Evolutionary conservation across 2,888 invertebrate genomes (phyloP), one percentile per base, ranked within the genome.

Genomic region (Rhorus exstirpatorius): DNA sequence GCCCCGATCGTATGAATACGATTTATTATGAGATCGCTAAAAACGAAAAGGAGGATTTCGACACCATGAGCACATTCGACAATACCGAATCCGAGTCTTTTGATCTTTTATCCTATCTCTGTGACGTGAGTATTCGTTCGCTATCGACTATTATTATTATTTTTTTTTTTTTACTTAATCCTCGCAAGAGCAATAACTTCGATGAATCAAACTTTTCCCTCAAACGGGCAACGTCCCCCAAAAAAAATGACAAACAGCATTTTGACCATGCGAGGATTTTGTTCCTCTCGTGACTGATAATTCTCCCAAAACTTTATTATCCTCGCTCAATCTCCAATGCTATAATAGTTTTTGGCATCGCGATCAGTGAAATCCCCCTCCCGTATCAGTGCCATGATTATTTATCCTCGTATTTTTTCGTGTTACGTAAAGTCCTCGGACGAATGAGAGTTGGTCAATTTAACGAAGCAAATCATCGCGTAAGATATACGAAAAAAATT

Each of bases 101-200:
- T 68, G 92, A 93, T 85, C 83, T 93, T 65, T 83, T 93, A 68
- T 92, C 93, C 10, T 93, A 93, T 81, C 89, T 93, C 58, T 90
- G 90, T 68, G 92, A 93, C 81, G 93, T 93, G 86, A 89, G 92
- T 90, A 77, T 53, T 21, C 6, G 1, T n/a, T 26, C 26, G 6
- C 7, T 19, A 31, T 31, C 31, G 6, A 31, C 3, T 31, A 3
- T 31, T 31, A 31, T 2, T 31, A 31, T 31, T 31, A 46, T 38
- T 38, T 19, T 19, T 35, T 35, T 17, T 0, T 14, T 14, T 14
- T 49, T 49, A 2, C 14, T 49, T 6, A n/a, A n/a, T n/a, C n/a
- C n/a, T n/a, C n/a, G n/a, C n/a, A n/a, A n/a, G n/a, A n/a, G n/a
- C n/a, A n/a, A n/a, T n/a, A n/a, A n/a, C n/a, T n/a, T n/a, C n/a